phyloP scores from a whole-genome alignment of 2,888 invertebrate genomes.

The Hipparchia semele region DNA sequence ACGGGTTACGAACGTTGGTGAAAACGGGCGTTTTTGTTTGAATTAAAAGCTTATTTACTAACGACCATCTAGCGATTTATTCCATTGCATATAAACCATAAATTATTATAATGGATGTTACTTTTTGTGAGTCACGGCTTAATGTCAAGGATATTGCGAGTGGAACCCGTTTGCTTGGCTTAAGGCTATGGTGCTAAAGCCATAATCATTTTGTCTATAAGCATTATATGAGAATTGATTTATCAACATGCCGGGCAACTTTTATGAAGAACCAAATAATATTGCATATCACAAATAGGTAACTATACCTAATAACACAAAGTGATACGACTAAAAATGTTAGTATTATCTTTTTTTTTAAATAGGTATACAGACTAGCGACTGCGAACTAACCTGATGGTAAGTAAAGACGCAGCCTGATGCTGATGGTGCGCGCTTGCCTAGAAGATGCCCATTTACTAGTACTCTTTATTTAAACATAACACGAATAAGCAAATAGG shows the following conservation, averaged over 20 bases:
- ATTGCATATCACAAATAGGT: neutral
- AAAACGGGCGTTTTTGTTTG: no score
- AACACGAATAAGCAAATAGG: neutral
- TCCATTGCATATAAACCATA: slow-evolving; percentile 1
- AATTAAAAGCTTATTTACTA: no score
- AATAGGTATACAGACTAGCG: no score
- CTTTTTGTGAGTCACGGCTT: slow-evolving; percentile 28
- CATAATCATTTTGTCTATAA: slow-evolving; percentile 25
- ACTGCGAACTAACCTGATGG: no score
- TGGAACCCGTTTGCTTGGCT: slow-evolving; percentile 28
- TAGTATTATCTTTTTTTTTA: no score
- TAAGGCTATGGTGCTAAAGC: slow-evolving; percentile 32
- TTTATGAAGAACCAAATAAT: neutral
- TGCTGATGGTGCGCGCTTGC: no score
- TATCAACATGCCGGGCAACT: neutral
- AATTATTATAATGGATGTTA: slow-evolving; percentile 3
- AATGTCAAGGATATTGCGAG: slow-evolving; percentile 33
- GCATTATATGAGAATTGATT: slow-evolving; percentile 9
- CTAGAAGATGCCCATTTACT: no score
- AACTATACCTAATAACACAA: no score
- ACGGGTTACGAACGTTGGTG: no score
- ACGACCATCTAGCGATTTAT: neutral
- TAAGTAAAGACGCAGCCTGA: no score
- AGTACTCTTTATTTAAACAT: no score
- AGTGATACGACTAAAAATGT: no score